Conservation (phyloP, 2,797 vertebrate genomes). For the Notoglanidium macrostoma region DNA sequence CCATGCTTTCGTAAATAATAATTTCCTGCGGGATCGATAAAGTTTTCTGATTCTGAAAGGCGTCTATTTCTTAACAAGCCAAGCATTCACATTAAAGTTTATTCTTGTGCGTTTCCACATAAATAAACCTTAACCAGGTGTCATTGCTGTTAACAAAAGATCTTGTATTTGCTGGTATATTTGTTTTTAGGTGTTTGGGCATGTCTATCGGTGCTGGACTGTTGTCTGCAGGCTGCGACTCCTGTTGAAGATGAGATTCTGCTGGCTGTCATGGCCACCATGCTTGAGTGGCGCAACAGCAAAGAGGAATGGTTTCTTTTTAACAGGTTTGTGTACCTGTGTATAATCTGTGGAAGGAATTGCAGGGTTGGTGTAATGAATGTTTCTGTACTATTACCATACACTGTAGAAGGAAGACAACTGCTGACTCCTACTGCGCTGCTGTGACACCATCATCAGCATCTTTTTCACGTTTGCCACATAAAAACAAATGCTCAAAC, state of each 20-base stretch:
- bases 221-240: slow-evolving; percentile 79
- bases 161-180: slow-evolving; percentile 13
- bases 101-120: neutral
- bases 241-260: slow-evolving; percentile 80
- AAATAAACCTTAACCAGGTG: neutral
- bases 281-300: slow-evolving; percentile 88
- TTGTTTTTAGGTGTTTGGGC: slow-evolving; percentile 82
- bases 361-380: neutral
- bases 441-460: neutral
- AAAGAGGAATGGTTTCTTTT: slow-evolving; percentile 91
- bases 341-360: neutral
- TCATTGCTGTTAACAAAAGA: neutral
- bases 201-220: slow-evolving; percentile 87
- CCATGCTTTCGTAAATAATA: neutral
- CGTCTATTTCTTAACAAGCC: neutral
- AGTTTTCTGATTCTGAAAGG: no score
- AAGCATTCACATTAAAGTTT: neutral
- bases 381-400: no score
- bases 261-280: slow-evolving; percentile 81
- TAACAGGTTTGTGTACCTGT: slow-evolving; percentile 76
- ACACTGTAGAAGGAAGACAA: neutral
- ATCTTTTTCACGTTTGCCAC: neutral
- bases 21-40: no score
- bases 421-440: neutral
- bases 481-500: neutral